Evolutionary conservation across 1,140 invertebrate genomes (phyloP).

Genomic region (Drosophila kohkoa): DNA sequence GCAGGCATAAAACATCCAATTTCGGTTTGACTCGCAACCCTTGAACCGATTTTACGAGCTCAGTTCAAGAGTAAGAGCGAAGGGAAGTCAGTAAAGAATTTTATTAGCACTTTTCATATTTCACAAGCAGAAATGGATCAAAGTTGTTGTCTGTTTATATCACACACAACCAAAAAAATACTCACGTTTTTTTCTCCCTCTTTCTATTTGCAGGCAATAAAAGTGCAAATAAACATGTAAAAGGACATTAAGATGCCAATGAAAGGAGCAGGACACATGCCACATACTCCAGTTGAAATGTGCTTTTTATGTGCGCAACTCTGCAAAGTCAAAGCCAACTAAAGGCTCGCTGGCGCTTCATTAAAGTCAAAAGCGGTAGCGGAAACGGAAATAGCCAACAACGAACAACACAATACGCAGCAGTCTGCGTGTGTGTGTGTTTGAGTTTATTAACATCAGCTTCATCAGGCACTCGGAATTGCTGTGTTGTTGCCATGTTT

Average conservation of each 20-base stretch:
- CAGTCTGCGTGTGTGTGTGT: constrained; percentile 19
- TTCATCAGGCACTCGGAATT: constrained; percentile 1
- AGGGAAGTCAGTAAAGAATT: constrained; percentile 47
- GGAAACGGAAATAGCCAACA: constrained; percentile 66
- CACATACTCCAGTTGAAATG: constrained; percentile 58
- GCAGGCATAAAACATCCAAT: constrained; percentile 73
- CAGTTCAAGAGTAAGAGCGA: constrained; percentile 11
- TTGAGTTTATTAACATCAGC: constrained; percentile 50
- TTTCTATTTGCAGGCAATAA: constrained; percentile 63
- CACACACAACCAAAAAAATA: neutral
- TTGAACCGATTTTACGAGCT: constrained; percentile 57
- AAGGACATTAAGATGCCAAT: constrained; percentile 70
- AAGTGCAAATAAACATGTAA: constrained; percentile 80
- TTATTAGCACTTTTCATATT: constrained; percentile 79
- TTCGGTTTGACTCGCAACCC: constrained; percentile 29
- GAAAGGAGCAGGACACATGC: constrained; percentile 47
- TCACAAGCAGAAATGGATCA: constrained; percentile 22
- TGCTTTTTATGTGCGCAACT: constrained; percentile 71
- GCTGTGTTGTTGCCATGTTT: constrained; percentile 28
- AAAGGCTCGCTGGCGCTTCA: constrained; percentile 72
- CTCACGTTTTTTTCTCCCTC: constrained; percentile 38
- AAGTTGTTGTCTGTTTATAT: constrained; percentile 42
- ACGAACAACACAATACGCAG: neutral
- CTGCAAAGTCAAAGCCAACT: constrained; percentile 47
- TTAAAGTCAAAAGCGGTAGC: constrained; percentile 76